A percentile compares a stretch with the other conserved stretches of the same genome.
Evolutionary conservation across 2,113 vertebrate genomes (phyloP).

Genomic region (Serilophus lunatus): DNA sequence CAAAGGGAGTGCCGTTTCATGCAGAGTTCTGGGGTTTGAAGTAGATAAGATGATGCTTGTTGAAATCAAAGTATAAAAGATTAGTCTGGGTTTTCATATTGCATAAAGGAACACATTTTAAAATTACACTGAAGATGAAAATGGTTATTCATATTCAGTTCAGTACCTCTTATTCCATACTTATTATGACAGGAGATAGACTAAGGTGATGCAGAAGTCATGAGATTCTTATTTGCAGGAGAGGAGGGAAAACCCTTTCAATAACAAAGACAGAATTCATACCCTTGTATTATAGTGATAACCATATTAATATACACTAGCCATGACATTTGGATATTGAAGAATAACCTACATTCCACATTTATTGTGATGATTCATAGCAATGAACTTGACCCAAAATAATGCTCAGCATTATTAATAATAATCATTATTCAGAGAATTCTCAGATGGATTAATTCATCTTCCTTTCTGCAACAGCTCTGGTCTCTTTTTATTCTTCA

Average conservation of each 20-base stretch:
- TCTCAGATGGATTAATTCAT: neutral
- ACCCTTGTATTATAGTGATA: neutral
- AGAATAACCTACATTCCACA: neutral
- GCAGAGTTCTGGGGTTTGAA: neutral
- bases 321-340: neutral
- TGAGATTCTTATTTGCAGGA: neutral
- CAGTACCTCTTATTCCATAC: neutral
- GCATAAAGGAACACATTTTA: neutral
- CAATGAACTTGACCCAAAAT: conserved; percentile 10
- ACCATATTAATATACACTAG: neutral
- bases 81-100: neutral
- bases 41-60: neutral
- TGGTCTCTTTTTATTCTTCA: neutral
- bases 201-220: neutral
- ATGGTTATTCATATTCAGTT: neutral
- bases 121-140: neutral
- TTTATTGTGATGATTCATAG: conserved; percentile 22
- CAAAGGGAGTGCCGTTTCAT: neutral
- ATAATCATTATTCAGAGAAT: conserved; percentile 10
- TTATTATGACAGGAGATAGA: neutral
- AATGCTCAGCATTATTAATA: neutral
- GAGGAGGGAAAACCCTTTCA: neutral
- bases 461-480: neutral
- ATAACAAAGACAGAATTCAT: neutral
- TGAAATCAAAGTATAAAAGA: neutral